A percentile compares a stretch with the other conserved stretches of the same genome.
Conservation (phyloP, 2,113 vertebrate species). For the Phycodurus eques region DNA sequence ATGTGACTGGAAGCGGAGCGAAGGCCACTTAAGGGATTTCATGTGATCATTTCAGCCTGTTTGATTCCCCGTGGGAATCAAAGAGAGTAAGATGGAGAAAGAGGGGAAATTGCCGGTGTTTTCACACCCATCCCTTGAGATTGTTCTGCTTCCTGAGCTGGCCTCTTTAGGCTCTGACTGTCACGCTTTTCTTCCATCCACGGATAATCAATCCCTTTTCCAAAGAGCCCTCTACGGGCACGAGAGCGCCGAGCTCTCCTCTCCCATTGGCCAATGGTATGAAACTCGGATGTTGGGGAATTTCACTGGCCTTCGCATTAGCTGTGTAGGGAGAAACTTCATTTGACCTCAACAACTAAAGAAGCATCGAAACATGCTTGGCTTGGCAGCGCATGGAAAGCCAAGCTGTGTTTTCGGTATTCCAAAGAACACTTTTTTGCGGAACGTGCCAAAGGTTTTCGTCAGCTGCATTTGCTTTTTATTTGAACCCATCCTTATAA, state of each 20-base stretch:
- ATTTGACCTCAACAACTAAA: slow-evolving; percentile 53
- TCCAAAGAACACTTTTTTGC: slow-evolving; percentile 2
- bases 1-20: slow-evolving; percentile 35
- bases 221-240: slow-evolving; percentile 57
- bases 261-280: slow-evolving; percentile 47
- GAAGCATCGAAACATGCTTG: slow-evolving; percentile 29
- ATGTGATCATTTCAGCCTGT: slow-evolving; percentile 65
- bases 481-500: slow-evolving; percentile 14
- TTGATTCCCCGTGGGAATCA: slow-evolving; percentile 60
- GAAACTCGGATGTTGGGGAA: slow-evolving; percentile 56
- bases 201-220: slow-evolving; percentile 74
- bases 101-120: slow-evolving; percentile 44
- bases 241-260: slow-evolving; percentile 47
- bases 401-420: slow-evolving; percentile 13
- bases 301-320: slow-evolving; percentile 60
- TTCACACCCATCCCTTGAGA: slow-evolving; percentile 55
- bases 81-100: slow-evolving; percentile 39
- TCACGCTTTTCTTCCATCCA: slow-evolving; percentile 64
- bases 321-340: slow-evolving; percentile 56
- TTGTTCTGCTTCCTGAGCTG: slow-evolving; percentile 49
- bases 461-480: slow-evolving; percentile 17
- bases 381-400: slow-evolving; percentile 7
- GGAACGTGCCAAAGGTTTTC: slow-evolving; percentile 1
- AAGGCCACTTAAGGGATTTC: slow-evolving; percentile 59
- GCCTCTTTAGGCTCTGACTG: slow-evolving; percentile 67